phyloP scores from a whole-genome alignment of 2,797 vertebrate species.

The Vireo griseus region DNA sequence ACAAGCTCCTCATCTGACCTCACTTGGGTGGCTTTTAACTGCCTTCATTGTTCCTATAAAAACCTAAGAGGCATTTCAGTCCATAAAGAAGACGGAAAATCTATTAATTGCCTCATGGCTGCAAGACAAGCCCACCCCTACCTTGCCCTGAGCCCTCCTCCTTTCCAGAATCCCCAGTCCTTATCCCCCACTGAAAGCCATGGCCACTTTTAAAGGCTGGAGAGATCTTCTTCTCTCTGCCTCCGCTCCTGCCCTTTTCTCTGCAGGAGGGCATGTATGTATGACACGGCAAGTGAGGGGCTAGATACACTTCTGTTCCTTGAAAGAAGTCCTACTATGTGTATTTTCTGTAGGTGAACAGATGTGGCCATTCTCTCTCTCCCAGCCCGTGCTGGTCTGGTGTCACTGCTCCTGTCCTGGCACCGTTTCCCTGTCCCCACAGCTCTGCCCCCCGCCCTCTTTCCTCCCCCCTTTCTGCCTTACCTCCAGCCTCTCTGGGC shows the following conservation, averaged over 20 bases:
- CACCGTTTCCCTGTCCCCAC: neutral
- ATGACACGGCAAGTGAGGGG: rapidly evolving
- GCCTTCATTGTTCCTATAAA: neutral
- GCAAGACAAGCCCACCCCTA: neutral
- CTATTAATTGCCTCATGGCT: neutral
- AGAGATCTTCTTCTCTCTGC: neutral
- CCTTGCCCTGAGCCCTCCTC: neutral
- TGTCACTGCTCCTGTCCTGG: neutral
- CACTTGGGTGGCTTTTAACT: neutral
- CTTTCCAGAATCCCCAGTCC: neutral
- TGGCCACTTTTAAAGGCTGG: neutral
- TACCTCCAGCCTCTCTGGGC: neutral
- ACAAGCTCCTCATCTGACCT: neutral
- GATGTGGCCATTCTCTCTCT: neutral
- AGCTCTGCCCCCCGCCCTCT: rapidly evolving
- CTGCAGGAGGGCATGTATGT: rapidly evolving
- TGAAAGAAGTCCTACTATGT: neutral
- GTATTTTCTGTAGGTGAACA: neutral
- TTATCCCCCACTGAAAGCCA: neutral
- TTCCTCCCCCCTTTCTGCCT: neutral
- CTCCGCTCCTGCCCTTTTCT: rapidly evolving
- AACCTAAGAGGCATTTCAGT: neutral
- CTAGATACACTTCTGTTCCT: neutral
- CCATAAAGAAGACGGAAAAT: neutral
- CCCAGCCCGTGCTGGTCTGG: rapidly evolving